Evolutionary conservation across 2,797 vertebrate species (phyloP).

Genomic region (Taeniopygia guttata): DNA sequence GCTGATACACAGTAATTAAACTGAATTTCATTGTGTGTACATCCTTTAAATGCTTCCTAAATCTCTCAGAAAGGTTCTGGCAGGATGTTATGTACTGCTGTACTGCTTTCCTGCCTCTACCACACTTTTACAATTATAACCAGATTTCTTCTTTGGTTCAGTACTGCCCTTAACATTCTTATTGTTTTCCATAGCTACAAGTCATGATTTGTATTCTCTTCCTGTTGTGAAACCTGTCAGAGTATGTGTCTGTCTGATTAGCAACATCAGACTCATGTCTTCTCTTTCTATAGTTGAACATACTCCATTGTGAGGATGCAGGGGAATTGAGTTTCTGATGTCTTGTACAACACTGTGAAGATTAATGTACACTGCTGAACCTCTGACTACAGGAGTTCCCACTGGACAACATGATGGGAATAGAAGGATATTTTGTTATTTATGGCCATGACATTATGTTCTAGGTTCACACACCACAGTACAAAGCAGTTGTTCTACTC

Average conservation of each 20-base stretch:
- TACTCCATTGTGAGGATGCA: not conserved
- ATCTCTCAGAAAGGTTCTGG: not conserved
- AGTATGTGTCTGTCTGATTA: not conserved
- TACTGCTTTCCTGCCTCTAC: not conserved
- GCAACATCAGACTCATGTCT: not conserved
- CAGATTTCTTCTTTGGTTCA: slow-evolving; percentile 1
- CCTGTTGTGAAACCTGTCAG: not conserved
- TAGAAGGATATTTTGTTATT: slow-evolving; percentile 23
- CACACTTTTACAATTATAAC: not conserved
- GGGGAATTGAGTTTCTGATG: slow-evolving; percentile 21
- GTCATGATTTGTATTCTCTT: not conserved
- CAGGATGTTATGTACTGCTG: not conserved
- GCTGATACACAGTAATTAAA: not conserved
- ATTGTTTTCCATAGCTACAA: not conserved
- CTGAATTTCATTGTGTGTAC: not conserved
- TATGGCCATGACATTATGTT: not conserved
- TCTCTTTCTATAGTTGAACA: not conserved
- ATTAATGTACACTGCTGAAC: slow-evolving; percentile 38
- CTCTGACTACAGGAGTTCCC: slow-evolving; percentile 9
- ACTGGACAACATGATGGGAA: not conserved
- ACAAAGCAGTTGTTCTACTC: slow-evolving; percentile 4
- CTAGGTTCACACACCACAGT: not conserved
- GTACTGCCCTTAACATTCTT: not conserved
- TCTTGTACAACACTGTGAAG: slow-evolving; percentile 31
- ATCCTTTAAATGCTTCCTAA: not conserved